Evolutionary conservation across 2,888 invertebrate species (phyloP), one percentile per base, ranked within the genome.

Genomic region (Leptopilina drosophilae): DNA sequence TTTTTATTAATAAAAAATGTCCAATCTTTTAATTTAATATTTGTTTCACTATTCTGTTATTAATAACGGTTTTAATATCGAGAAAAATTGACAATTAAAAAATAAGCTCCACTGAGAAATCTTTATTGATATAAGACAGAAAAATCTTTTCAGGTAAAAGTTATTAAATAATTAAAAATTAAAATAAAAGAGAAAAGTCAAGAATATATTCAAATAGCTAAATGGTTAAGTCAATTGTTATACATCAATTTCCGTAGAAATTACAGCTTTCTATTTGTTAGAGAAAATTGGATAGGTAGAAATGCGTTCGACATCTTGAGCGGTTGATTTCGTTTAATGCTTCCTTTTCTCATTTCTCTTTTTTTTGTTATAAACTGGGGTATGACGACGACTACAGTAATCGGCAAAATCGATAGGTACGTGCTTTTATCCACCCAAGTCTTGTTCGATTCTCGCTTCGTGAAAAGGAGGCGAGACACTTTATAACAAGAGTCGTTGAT

Each of bases 401-500:
- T 8, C 8, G 53, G 69, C 26, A 53, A 73, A 73, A 73, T 73
- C 69, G 53, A 73, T 73, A 73, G 53, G 7, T n/a, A 73, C 69
- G 69, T 73, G 53, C 69, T 73, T 26, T 53, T 73, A 56, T 73
- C 53, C 46, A 46, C 46, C 8, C 69, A 26, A 73, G 53, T 73
- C 26, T 53, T 26, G 53, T 73, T 73, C 69, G 69, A 73, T 73
- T 73, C 53, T 56, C 14, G 33, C 64, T 64, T 33, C 15, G 15
- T 14, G 49, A 73, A 56, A 73, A 73, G 53, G 69, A 53, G 7
- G 8, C 53, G 53, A 53, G 53, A 73, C 69, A 73, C 33, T 73
- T 73, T 53, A 73, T 73, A 73, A 73, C 69, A n/a, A 73, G 53
- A 26, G 9, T 53, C 56, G 53, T 73, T 73, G 69, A 73, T 73